These are phyloP conservation scores for Ammodytes dubius DNA, from an alignment of 2,113 vertebrate genomes.

Conservation along the genomic window DNA sequence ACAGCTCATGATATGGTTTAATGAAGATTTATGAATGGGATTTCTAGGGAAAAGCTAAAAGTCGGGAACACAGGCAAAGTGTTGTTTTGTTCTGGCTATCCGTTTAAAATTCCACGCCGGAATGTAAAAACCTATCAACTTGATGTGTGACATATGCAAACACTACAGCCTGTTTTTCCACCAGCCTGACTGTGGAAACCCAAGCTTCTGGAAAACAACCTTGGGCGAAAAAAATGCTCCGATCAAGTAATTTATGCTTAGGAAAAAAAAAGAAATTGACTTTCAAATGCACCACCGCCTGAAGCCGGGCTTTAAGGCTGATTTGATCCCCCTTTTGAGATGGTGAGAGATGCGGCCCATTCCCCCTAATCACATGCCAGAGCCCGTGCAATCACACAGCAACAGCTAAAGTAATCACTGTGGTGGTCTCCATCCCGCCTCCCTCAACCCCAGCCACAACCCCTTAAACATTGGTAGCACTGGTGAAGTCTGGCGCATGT, in stretches of 20 bases:
- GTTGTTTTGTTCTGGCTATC: not conserved
- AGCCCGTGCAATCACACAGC: conserved; percentile 80
- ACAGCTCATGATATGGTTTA: conserved; percentile 16
- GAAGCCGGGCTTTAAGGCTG: conserved; percentile 81
- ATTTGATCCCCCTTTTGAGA: conserved; percentile 81
- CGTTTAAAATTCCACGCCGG: conserved; percentile 8
- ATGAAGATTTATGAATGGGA: not conserved
- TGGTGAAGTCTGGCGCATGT: conserved; percentile 44
- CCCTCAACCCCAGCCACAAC: conserved; percentile 47
- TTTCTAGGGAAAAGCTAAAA: not conserved
- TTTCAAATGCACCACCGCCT: conserved; percentile 81
- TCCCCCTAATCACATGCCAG: conserved; percentile 82
- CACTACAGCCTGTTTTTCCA: conserved; percentile 23
- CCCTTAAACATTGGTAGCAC: conserved; percentile 48
- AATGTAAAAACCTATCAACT: conserved; percentile 8
- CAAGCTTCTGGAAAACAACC: conserved; percentile 74
- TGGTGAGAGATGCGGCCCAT: conserved; percentile 79
- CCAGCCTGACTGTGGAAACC: conserved; percentile 38
- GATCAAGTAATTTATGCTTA: conserved; percentile 82
- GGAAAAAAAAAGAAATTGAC: conserved; percentile 83
- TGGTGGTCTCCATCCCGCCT: conserved; percentile 65
- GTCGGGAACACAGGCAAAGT: not conserved
- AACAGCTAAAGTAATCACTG: conserved; percentile 78
- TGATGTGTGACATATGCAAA: conserved; percentile 59
- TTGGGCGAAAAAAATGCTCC: conserved; percentile 66